Percentiles rank a stretch among this genome's conserved stretches.
phyloP scores from a whole-genome alignment of 37 sponge, comb jelly and placozoan species.

The Crambe crambe region DNA sequence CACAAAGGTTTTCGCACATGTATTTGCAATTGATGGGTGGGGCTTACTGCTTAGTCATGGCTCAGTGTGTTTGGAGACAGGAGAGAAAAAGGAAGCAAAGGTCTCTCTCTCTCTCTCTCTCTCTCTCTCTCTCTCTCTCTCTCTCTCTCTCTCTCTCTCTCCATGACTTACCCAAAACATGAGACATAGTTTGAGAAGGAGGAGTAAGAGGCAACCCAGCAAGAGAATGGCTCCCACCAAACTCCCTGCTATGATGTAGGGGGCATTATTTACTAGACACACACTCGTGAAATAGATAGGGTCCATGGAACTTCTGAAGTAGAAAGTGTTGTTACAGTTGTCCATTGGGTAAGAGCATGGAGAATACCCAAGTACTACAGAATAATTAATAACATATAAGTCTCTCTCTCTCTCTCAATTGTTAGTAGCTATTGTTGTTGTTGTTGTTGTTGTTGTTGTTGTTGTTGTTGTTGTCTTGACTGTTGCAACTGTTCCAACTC shows the following conservation, averaged over 20 bases:
- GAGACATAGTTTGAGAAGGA: slow-evolving; percentile 24
- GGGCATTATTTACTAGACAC: background rate
- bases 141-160: background rate
- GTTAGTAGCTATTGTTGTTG: too few species aligned
- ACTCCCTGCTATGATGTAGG: slow-evolving; percentile 28
- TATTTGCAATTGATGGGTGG: too few species aligned
- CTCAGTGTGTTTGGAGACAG: background rate
- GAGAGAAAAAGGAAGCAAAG: background rate
- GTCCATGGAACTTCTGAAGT: background rate
- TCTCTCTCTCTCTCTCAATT: too few species aligned
- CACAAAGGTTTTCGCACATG: background rate
- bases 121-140: too few species aligned
- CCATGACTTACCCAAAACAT: slow-evolving; percentile 3
- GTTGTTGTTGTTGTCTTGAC: too few species aligned
- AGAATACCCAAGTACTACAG: too few species aligned
- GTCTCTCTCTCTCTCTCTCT: background rate
- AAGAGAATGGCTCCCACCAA: slow-evolving; percentile 17
- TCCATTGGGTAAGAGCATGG: background rate
- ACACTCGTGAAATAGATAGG: background rate
- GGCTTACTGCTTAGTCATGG: background rate
- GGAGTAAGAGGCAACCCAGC: slow-evolving; percentile 24
- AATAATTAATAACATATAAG: too few species aligned
- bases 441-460: too few species aligned
- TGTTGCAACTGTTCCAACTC: too few species aligned
- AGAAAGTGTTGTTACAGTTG: slow-evolving; percentile 1